These are phyloP conservation scores for Ctenochaetus hawaiiensis DNA, from an alignment of 2,797 vertebrate species.

Conservation along the genomic window DNA sequence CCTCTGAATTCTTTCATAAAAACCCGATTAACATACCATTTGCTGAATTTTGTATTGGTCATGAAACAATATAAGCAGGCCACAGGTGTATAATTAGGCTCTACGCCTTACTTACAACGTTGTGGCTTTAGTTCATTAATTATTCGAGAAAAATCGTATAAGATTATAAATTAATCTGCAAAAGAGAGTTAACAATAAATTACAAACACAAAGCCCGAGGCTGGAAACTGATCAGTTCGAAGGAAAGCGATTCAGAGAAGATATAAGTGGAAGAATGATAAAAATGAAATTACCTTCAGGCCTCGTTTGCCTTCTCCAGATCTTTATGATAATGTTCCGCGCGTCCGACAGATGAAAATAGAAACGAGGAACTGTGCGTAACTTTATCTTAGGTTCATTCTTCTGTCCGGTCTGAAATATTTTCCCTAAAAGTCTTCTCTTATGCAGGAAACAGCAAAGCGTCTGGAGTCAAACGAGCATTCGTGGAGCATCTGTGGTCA, in stretches of 20 bases:
- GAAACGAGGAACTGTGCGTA: slow-evolving; percentile 24
- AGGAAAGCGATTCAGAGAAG: neutral
- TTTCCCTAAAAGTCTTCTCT: slow-evolving; percentile 49
- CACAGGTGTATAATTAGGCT: neutral
- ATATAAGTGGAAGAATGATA: neutral
- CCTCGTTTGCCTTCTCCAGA: neutral
- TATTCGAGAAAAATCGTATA: neutral
- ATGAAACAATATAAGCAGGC: neutral
- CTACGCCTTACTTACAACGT: neutral
- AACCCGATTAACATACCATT: neutral
- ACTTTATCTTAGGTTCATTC: slow-evolving; percentile 42
- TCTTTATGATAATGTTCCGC: slow-evolving; percentile 1
- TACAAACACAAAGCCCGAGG: no score
- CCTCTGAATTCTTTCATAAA: neutral
- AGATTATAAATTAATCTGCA: neutral
- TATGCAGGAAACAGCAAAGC: slow-evolving; percentile 46
- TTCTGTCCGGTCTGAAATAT: slow-evolving; percentile 43
- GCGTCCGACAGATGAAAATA: slow-evolving; percentile 34
- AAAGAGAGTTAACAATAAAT: neutral
- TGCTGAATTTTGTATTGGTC: neutral
- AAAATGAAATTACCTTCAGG: slow-evolving; percentile 47
- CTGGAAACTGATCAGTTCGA: neutral
- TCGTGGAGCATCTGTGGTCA: slow-evolving; percentile 68
- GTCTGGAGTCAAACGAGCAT: slow-evolving; percentile 36
- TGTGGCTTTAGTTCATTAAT: neutral